These are phyloP conservation scores for Etheostoma cragini DNA, from an alignment of 2,113 vertebrate genomes.

Conservation along the genomic window DNA sequence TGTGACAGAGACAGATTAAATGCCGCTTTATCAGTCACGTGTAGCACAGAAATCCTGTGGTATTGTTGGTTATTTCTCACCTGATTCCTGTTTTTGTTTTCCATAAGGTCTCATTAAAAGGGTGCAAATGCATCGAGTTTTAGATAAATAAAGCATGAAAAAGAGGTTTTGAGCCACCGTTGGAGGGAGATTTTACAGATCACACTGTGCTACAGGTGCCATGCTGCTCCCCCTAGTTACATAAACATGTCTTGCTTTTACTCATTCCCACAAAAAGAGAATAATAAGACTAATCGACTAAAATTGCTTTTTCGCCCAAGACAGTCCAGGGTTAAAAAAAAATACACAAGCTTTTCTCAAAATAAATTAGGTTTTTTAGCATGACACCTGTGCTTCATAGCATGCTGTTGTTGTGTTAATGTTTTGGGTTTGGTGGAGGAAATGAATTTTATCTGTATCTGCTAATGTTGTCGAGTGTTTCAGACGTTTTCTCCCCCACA, in stretches of 20 bases:
- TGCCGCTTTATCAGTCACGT: constrained; percentile 45
- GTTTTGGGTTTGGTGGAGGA: background rate
- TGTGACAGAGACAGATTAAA: constrained; percentile 72
- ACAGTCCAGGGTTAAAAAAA: background rate
- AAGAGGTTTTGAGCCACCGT: background rate
- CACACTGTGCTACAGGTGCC: background rate
- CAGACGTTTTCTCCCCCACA: background rate
- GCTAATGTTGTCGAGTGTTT: background rate
- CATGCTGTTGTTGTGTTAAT: background rate
- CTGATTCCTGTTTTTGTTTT: constrained; percentile 10
- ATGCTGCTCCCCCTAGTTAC: background rate
- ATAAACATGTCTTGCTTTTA: background rate
- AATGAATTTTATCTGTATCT: background rate
- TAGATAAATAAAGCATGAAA: constrained; percentile 13
- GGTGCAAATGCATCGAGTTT: background rate
- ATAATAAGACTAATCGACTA: background rate
- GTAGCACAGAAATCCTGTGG: constrained; percentile 34
- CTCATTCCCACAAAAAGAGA: background rate
- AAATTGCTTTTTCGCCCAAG: background rate
- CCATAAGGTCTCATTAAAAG: constrained; percentile 12
- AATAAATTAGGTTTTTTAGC: background rate
- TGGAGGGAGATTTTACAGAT: background rate
- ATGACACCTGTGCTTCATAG: background rate
- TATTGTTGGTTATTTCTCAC: constrained; percentile 32
- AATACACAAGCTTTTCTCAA: background rate